Conservation (phyloP, 2,888 invertebrate genomes). For the Carterocephalus palaemon region DNA sequence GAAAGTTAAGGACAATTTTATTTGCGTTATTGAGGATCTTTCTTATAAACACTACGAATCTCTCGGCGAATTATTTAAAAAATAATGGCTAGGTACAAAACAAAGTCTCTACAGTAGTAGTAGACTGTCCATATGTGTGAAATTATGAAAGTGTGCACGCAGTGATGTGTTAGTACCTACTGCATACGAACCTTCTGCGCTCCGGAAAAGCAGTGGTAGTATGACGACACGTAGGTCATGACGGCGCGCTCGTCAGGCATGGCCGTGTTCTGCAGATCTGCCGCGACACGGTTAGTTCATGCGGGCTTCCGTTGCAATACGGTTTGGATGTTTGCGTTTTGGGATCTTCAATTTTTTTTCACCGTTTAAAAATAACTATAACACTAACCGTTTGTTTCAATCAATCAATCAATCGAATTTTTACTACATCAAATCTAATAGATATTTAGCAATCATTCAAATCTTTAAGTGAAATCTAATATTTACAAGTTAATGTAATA, state of each 20-base stretch:
- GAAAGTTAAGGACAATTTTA: too few species aligned
- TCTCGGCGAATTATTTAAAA: too few species aligned
- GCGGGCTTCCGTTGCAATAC: conserved; percentile 45
- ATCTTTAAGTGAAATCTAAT: too few species aligned
- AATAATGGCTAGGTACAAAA: too few species aligned
- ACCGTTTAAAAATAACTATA: background rate
- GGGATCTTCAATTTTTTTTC: background rate
- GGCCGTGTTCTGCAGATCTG: conserved; percentile 98
- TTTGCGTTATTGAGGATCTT: too few species aligned
- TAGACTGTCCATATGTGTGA: too few species aligned
- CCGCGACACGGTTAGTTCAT: conserved; percentile 73
- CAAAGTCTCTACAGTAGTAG: too few species aligned
- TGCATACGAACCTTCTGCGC: conserved; percentile 94
- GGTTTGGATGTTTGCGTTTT: conserved; percentile 47
- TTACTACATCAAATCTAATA: background rate
- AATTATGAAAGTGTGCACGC: too few species aligned
- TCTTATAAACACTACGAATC: too few species aligned
- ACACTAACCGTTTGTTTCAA: background rate
- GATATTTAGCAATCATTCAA: background rate
- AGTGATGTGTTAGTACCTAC: background rate
- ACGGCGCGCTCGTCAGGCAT: conserved; percentile 99
- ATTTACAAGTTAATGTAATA: too few species aligned
- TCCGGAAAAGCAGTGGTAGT: conserved; percentile 99
- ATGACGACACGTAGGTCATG: conserved; percentile 99
- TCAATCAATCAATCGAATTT: background rate